Evolutionary conservation across 2,113 vertebrate genomes (phyloP), one percentile per base, ranked within the genome.

Genomic region (Aleadryas rufinucha): DNA sequence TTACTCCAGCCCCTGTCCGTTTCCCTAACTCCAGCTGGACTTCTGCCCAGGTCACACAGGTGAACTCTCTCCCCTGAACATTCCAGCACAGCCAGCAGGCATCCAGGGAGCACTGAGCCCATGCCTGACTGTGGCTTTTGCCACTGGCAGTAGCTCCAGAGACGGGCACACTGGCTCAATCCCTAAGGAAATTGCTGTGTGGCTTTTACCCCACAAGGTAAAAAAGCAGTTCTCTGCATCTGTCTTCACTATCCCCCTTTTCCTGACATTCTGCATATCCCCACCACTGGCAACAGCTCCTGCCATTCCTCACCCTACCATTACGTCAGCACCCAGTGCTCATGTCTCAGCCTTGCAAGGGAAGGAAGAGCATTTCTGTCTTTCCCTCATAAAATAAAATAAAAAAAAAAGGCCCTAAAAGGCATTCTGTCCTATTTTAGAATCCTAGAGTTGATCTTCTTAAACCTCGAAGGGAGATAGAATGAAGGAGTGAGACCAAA

Each of bases 351-450:
- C 27, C n/a, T 70, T 5, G 7, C 30, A 37, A 0, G 0, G 64
- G 66, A 84, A 91, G 47, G 35, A 85, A 93, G 26, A 80, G 7
- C 18, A 30, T 80, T 85, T 52, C 5, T 68, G 54, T 71, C 56
- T 82, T 72, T 84, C 49, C 27, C 11, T 91, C 57, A 64, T 75
- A 77, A 77, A 83, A 69, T 81, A 69, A 91, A 93, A 91, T 80
- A 68, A 87, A 94, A 90, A 83, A 83, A 78, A 69, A 95, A 85
- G 47, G 37, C 59, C 74, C 52, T 94, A 94, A 93, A 93, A 96
- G 63, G 72, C 56, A 26, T 92, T 80, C 81, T 96, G 91, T 80
- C 92, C 96, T 97, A 92, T 95, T 97, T 96, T 94, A 94, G 96
- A 75, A 94, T 54, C 82, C 90, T 93, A 26, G 89, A 97, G 66